Percentiles rank a stretch among this genome's conserved stretches.
phyloP scores from a whole-genome alignment of 2,113 vertebrate genomes.

The Murina feae region DNA sequence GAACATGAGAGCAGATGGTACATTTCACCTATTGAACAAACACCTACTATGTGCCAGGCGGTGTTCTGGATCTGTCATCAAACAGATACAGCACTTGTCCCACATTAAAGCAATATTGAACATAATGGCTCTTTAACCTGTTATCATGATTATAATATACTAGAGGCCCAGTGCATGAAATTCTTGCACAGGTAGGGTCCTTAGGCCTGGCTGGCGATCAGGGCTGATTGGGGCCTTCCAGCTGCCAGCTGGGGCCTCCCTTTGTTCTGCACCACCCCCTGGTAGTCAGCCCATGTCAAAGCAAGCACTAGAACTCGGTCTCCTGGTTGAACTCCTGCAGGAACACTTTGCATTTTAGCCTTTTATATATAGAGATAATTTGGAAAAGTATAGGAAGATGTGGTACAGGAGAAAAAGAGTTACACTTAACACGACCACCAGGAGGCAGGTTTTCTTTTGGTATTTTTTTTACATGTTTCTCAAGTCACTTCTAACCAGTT shows the following conservation, averaged over 20 bases:
- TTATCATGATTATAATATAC: not conserved
- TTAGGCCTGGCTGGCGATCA: too few species aligned
- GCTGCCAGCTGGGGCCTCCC: too few species aligned
- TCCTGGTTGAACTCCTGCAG: too few species aligned
- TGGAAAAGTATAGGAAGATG: not conserved
- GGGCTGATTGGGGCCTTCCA: too few species aligned
- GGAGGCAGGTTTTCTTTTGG: constrained; percentile 31
- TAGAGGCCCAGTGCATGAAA: too few species aligned
- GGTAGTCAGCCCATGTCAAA: too few species aligned
- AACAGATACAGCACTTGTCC: not conserved
- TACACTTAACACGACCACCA: not conserved
- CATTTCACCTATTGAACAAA: not conserved
- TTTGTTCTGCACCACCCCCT: too few species aligned
- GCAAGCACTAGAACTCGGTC: too few species aligned
- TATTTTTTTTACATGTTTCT: not conserved
- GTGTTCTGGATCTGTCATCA: rapidly evolving
- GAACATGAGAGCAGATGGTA: too few species aligned
- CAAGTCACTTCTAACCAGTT: not conserved
- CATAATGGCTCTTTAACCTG: not conserved
- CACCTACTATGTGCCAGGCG: rapidly evolving
- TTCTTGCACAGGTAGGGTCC: too few species aligned
- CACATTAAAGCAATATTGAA: not conserved
- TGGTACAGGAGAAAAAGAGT: not conserved
- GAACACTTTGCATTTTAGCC: too few species aligned
- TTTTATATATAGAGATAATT: not conserved